These are phyloP conservation scores for Cyprinodon diabolis DNA, from an alignment of 2,797 vertebrate genomes.

Conservation along the genomic window DNA sequence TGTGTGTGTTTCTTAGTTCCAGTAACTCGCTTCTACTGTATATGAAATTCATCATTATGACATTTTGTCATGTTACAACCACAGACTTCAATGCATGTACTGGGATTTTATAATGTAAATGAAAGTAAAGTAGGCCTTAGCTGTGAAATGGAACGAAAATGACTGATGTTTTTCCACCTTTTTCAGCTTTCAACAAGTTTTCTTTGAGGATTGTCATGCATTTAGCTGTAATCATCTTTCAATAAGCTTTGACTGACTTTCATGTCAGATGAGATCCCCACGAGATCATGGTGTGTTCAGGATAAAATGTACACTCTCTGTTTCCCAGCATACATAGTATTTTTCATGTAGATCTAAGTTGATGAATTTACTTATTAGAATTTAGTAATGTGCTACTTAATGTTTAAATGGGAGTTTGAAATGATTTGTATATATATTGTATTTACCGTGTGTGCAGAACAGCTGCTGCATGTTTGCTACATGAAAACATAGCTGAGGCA, in stretches of 20 bases:
- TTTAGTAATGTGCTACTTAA: too few relatives aligned
- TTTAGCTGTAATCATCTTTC: neutral
- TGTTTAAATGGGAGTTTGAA: too few relatives aligned
- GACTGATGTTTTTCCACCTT: neutral
- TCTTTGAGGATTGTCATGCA: neutral
- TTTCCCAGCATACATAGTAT: neutral
- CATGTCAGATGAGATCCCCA: neutral
- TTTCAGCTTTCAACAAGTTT: neutral
- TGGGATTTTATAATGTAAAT: neutral
- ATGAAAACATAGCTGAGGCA: neutral
- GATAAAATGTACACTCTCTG: neutral
- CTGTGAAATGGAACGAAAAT: neutral
- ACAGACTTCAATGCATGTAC: neutral
- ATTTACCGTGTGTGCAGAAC: too few relatives aligned
- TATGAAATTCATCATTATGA: constrained; percentile 4
- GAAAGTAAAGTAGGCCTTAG: neutral
- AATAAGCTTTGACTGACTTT: neutral
- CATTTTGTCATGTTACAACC: constrained; percentile 2
- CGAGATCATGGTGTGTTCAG: neutral
- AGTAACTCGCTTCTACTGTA: constrained; percentile 36
- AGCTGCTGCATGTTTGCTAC: too few relatives aligned
- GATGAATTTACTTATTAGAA: too few relatives aligned
- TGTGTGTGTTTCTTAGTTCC: constrained; percentile 50
- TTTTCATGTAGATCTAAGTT: neutral
- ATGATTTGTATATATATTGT: too few relatives aligned